These are phyloP conservation scores for Dolomedes plantarius DNA, from an alignment of 2,888 invertebrate genomes.

Conservation along the genomic window DNA sequence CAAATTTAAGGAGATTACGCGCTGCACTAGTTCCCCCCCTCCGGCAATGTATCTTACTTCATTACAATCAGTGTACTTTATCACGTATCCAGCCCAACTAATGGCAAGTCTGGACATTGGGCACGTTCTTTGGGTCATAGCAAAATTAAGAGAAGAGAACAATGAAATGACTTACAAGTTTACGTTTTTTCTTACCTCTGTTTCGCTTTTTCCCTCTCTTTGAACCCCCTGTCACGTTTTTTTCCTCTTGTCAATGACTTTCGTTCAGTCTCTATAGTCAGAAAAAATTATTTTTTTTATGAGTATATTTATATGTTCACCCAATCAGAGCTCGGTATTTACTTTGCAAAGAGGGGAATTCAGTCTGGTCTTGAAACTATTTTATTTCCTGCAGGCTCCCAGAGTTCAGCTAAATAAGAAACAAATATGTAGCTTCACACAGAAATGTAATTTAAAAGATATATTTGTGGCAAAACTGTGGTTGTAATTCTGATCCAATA, in stretches of 20 bases:
- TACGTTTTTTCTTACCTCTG: slow-evolving; percentile 20
- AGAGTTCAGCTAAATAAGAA: no score
- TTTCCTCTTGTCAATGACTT: no score
- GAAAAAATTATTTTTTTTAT: no score
- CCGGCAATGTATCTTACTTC: slow-evolving; percentile 32
- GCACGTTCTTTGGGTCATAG: slow-evolving; percentile 44
- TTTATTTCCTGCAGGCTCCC: no score
- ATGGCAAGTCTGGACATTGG: slow-evolving; percentile 40
- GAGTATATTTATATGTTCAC: no score
- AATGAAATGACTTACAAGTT: slow-evolving; percentile 43
- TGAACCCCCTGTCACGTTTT: not conserved
- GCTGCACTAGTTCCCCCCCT: no score
- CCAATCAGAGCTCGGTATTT: no score
- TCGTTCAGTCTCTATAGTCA: no score
- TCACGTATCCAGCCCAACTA: slow-evolving; percentile 44
- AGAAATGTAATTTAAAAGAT: slow-evolving; percentile 9
- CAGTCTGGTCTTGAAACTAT: no score
- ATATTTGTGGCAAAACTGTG: not conserved
- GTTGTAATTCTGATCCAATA: slow-evolving; percentile 41
- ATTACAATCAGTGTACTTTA: slow-evolving; percentile 54
- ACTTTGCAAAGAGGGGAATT: no score
- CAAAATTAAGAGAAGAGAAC: slow-evolving; percentile 58
- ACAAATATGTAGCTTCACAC: no score
- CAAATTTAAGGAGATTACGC: slow-evolving; percentile 53
- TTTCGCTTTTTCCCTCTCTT: slow-evolving; percentile 16